phyloP scores from a whole-genome alignment of 1,140 invertebrate genomes.

The Caenorhabditis latens region DNA sequence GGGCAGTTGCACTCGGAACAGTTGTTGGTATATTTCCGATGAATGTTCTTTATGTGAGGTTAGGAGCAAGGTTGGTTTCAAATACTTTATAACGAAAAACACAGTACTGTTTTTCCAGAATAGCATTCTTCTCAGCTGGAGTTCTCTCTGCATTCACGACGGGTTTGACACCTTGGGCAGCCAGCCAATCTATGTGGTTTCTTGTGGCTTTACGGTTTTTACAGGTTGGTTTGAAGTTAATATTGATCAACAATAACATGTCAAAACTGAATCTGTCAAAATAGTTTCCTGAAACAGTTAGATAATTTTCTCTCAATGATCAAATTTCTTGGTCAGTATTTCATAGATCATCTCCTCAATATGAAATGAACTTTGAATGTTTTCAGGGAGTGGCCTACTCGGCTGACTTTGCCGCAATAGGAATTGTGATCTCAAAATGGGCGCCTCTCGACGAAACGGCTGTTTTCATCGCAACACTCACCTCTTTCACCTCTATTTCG shows the following conservation, averaged over 20 bases:
- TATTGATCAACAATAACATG: no score
- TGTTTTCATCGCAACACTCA: slow-evolving; percentile 60
- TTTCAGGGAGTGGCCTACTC: slow-evolving; percentile 64
- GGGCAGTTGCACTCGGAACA: slow-evolving; percentile 61
- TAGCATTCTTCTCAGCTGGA: slow-evolving; percentile 50
- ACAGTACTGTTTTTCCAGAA: background rate
- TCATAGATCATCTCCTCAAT: no score
- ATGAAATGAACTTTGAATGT: background rate
- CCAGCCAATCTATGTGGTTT: slow-evolving; percentile 5
- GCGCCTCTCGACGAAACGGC: slow-evolving; percentile 62
- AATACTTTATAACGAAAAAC: background rate
- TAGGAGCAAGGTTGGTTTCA: slow-evolving; percentile 57
- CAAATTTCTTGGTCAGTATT: no score
- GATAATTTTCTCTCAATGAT: no score
- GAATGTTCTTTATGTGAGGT: slow-evolving; percentile 57
- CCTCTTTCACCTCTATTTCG: slow-evolving; percentile 61
- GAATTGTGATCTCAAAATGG: slow-evolving; percentile 62
- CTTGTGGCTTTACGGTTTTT: slow-evolving; percentile 60
- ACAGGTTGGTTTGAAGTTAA: slow-evolving; percentile 38
- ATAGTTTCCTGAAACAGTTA: background rate
- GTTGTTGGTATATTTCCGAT: slow-evolving; percentile 61
- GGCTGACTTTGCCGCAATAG: slow-evolving; percentile 63
- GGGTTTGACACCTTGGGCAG: slow-evolving; percentile 57
- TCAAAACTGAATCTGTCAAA: background rate
- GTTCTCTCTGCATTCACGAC: slow-evolving; percentile 62